These are phyloP conservation scores for Orius insidiosus DNA, from an alignment of 1,140 invertebrate genomes.

Conservation along the genomic window DNA sequence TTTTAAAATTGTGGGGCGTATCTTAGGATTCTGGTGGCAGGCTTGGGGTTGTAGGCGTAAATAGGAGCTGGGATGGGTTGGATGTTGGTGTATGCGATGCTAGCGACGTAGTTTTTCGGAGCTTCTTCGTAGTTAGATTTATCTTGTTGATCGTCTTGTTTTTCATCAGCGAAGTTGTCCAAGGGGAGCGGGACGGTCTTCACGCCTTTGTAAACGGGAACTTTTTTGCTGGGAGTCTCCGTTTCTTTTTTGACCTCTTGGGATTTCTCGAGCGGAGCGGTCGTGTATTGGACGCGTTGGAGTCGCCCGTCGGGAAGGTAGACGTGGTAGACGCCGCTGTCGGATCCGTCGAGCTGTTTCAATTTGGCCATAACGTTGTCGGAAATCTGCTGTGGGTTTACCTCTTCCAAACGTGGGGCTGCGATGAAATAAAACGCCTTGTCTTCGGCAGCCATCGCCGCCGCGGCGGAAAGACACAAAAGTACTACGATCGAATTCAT, in stretches of 20 bases:
- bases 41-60: conserved; percentile 1
- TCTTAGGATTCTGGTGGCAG: conserved; percentile 4
- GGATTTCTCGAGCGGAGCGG: conserved; percentile 9
- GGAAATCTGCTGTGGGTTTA: neutral
- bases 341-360: conserved; percentile 19
- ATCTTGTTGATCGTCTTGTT: too few relatives aligned
- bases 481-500: too few relatives aligned
- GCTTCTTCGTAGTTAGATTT: too few relatives aligned
- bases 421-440: too few relatives aligned
- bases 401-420: too few relatives aligned
- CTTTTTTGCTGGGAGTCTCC: neutral
- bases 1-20: conserved; percentile 5
- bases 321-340: conserved; percentile 47
- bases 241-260: conserved; percentile 1
- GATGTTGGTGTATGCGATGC: conserved; percentile 1
- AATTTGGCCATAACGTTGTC: conserved; percentile 7
- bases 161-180: too few relatives aligned
- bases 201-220: too few relatives aligned
- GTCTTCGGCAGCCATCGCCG: too few relatives aligned
- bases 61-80: conserved; percentile 6
- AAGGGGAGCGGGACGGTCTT: too few relatives aligned
- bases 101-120: conserved; percentile 5
- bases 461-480: too few relatives aligned
- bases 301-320: conserved; percentile 56
- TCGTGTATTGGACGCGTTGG: conserved; percentile 34